Conservation (phyloP, 2,888 invertebrate genomes). For the Carabus problematicus region DNA sequence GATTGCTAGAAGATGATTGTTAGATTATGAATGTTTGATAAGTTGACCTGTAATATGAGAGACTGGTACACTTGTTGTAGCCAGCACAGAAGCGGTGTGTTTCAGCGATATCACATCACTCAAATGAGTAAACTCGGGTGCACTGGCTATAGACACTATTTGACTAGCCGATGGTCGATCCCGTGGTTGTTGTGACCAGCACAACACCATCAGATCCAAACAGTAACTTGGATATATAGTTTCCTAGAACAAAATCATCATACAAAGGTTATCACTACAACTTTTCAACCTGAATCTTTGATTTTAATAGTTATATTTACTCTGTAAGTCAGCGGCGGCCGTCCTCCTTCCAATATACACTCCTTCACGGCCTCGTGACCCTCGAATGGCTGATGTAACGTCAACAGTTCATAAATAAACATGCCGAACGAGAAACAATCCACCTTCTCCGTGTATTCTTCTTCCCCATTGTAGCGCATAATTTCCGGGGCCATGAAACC, state of each 20-base stretch:
- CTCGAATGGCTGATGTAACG: slow-evolving; percentile 93
- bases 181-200: slow-evolving; percentile 89
- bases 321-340: slow-evolving; percentile 86
- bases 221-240: slow-evolving; percentile 86
- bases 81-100: slow-evolving; percentile 70
- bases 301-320: slow-evolving; percentile 59
- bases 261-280: too few species aligned
- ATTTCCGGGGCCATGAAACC: slow-evolving; percentile 99
- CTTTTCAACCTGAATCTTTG: neutral
- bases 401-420: slow-evolving; percentile 95
- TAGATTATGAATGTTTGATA: too few species aligned
- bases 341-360: slow-evolving; percentile 91
- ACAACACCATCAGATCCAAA: slow-evolving; percentile 93
- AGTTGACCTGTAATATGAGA: slow-evolving; percentile 61
- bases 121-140: slow-evolving; percentile 92
- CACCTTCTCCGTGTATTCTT: slow-evolving; percentile 98
- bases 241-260: slow-evolving; percentile 71
- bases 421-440: slow-evolving; percentile 99
- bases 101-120: slow-evolving; percentile 79
- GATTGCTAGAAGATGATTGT: too few species aligned
- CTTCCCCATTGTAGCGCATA: slow-evolving; percentile 96
- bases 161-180: slow-evolving; percentile 94
- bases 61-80: slow-evolving; percentile 65
- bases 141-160: slow-evolving; percentile 88
- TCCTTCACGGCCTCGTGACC: slow-evolving; percentile 97